Evolutionary conservation across 35 echinoderm and acorn worm species (phyloP).

Genomic region (Apostichopus japonicus): DNA sequence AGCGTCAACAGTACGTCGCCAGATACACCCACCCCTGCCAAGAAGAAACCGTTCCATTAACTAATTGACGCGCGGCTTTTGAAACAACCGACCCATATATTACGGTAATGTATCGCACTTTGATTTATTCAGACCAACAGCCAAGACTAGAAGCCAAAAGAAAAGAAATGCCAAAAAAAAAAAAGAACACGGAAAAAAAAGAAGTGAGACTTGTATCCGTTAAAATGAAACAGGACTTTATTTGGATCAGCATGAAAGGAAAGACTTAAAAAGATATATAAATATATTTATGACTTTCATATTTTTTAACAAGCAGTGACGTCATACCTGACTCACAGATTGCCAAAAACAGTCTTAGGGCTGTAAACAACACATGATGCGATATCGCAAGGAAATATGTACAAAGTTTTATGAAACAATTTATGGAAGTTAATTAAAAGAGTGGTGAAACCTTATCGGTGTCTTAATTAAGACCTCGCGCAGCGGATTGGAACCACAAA

Average conservation of each 20-base stretch:
- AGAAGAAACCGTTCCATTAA: conserved; percentile 38
- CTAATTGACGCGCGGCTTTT: conserved; percentile 41
- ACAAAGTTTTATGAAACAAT: conserved; percentile 37
- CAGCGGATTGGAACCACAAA: conserved; percentile 11
- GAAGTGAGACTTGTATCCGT: not conserved
- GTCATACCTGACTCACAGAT: conserved; percentile 3
- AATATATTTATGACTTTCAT: conserved; percentile 31
- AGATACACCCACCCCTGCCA: conserved; percentile 34
- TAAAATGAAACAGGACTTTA: conserved; percentile 48
- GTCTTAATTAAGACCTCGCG: conserved; percentile 25
- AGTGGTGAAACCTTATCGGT: conserved; percentile 22
- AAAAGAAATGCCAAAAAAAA: not conserved
- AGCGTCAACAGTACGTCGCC: conserved; percentile 4
- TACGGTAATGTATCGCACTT: not conserved
- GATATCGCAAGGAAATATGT: not conserved
- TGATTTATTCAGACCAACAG: conserved; percentile 16
- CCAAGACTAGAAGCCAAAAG: not conserved
- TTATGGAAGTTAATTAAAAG: conserved; percentile 40
- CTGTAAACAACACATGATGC: not conserved
- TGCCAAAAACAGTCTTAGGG: not conserved
- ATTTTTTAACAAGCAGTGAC: conserved; percentile 35
- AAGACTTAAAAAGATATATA: conserved; percentile 53
- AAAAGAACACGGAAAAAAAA: not conserved
- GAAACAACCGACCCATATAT: conserved; percentile 46
- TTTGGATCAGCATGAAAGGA: conserved; percentile 39